phyloP scores from a whole-genome alignment of 2,113 vertebrate genomes.

The Aepyceros melampus region DNA sequence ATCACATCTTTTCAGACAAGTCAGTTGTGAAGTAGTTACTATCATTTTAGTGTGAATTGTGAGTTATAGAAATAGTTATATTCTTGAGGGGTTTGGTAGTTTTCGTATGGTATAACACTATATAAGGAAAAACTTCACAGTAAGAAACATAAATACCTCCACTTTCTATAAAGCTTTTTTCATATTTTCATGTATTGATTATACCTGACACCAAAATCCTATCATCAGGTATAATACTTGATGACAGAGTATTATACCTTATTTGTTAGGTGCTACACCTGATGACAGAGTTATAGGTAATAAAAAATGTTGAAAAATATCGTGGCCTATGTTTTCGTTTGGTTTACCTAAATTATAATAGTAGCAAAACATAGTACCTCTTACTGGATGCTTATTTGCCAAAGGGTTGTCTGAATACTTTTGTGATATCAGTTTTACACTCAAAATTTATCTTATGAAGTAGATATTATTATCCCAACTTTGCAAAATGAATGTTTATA shows the following conservation, averaged over 20 bases:
- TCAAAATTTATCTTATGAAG: not conserved
- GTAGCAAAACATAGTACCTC: not conserved
- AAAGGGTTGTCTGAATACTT: not conserved
- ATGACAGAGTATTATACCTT: not conserved
- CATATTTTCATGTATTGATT: not conserved
- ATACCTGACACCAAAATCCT: not conserved
- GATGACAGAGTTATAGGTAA: not conserved
- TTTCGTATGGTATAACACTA: not conserved
- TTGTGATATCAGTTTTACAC: not conserved
- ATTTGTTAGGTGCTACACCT: not conserved
- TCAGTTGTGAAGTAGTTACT: not conserved
- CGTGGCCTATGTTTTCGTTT: not conserved
- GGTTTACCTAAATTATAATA: not conserved
- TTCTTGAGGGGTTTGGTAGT: not conserved
- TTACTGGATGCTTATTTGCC: not conserved
- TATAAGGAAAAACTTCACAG: not conserved
- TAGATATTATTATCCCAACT: not conserved
- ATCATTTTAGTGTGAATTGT: not conserved
- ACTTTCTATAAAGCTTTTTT: conserved; percentile 14
- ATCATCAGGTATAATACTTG: not conserved
- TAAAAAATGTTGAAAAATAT: not conserved
- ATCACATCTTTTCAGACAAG: not conserved
- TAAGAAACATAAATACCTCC: not conserved
- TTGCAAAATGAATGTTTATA: not conserved
- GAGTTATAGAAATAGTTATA: not conserved